phyloP scores from a whole-genome alignment of 2,797 vertebrate species.

The Prunella strophiata region DNA sequence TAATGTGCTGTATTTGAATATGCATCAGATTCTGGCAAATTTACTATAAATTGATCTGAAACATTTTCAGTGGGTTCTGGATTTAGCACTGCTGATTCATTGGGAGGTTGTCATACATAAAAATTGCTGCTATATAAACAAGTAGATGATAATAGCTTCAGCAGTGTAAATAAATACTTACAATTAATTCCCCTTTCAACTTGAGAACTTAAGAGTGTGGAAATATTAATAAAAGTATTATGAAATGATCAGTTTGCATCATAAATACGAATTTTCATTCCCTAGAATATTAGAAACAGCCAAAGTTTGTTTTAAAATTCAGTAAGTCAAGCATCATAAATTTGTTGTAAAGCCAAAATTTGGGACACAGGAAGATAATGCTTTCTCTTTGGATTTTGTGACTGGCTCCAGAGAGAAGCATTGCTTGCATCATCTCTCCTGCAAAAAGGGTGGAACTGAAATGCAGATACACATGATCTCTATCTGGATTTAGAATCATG shows the following conservation, averaged over 20 bases:
- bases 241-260: neutral
- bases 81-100: neutral
- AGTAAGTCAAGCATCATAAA: neutral
- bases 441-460: neutral
- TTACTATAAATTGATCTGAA: neutral
- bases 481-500: neutral
- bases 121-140: conserved; percentile 24
- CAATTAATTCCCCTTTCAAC: neutral
- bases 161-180: neutral
- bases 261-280: conserved; percentile 9
- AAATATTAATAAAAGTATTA: conserved; percentile 11
- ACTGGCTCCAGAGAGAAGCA: neutral
- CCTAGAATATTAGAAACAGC: neutral
- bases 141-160: conserved; percentile 1
- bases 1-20: neutral
- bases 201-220: neutral
- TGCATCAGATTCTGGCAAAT: conserved; percentile 5
- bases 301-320: neutral
- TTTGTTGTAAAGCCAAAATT: neutral
- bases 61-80: neutral
- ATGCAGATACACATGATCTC: accelerated
- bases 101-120: neutral
- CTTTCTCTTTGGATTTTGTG: neutral
- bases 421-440: accelerated
- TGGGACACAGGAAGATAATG: neutral